Conservation (phyloP, 2,797 vertebrate species). For the Melanogrammus aeglefinus region DNA sequence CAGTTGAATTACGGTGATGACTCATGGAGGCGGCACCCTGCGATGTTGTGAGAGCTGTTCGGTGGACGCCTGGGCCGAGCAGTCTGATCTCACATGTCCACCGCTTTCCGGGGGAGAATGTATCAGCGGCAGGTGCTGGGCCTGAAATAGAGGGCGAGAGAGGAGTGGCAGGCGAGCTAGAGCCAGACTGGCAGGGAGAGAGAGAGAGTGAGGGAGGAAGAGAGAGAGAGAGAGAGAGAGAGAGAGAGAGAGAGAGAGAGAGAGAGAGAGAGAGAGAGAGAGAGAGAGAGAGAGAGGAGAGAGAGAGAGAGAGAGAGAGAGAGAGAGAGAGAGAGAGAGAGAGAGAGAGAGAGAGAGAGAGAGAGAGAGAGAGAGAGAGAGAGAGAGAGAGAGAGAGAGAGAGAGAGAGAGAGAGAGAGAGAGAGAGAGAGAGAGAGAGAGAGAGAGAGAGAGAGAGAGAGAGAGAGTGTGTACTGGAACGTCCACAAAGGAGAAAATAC, state of each 20-base stretch:
- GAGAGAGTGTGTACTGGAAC: neutral
- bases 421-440: neutral
- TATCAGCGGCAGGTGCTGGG: slow-evolving; percentile 72
- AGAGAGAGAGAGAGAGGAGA: slow-evolving; percentile 8
- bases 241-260: no score
- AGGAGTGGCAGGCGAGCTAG: slow-evolving; percentile 55
- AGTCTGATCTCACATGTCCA: slow-evolving; percentile 51
- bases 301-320: slow-evolving; percentile 21
- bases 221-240: neutral
- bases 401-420: no score
- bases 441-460: neutral
- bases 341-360: no score
- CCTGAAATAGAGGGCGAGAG: slow-evolving; percentile 70
- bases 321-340: neutral
- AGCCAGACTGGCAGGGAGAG: slow-evolving; percentile 37
- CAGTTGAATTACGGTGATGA: slow-evolving; percentile 14
- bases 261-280: no score
- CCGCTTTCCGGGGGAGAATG: slow-evolving; percentile 58
- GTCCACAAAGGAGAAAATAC: slow-evolving; percentile 11
- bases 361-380: no score
- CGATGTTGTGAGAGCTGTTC: slow-evolving; percentile 30
- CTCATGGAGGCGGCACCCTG: slow-evolving; percentile 23
- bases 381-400: no score
- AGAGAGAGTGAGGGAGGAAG: slow-evolving; percentile 28
- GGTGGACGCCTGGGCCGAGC: slow-evolving; percentile 28